These are phyloP conservation scores for Lamproptera curius DNA, from an alignment of 2,888 invertebrate species.

Conservation along the genomic window DNA sequence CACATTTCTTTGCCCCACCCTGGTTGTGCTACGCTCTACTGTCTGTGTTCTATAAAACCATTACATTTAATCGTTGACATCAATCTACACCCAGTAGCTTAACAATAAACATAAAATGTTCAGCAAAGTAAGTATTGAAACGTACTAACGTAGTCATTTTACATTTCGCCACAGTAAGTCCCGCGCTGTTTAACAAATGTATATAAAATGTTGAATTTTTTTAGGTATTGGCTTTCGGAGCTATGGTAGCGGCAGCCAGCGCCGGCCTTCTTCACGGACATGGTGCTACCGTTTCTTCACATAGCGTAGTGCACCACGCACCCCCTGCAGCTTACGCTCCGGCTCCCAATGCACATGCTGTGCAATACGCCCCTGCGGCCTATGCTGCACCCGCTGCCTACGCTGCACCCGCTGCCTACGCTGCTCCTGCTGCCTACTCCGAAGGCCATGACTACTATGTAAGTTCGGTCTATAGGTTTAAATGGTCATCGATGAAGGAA, in stretches of 20 bases:
- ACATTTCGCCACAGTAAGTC: not conserved
- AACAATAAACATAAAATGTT: slow-evolving; percentile 54
- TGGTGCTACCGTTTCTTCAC: slow-evolving; percentile 52
- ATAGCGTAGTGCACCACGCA: slow-evolving; percentile 55
- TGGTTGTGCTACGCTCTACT: slow-evolving; percentile 18
- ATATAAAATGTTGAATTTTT: not conserved
- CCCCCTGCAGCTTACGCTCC: slow-evolving; percentile 39
- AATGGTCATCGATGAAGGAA: not conserved
- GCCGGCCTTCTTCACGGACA: slow-evolving; percentile 58
- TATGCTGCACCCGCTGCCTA: slow-evolving; percentile 27
- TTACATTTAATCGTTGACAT: slow-evolving; percentile 47
- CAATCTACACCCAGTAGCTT: slow-evolving; percentile 51
- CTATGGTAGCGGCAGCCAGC: slow-evolving; percentile 60
- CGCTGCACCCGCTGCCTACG: slow-evolving; percentile 34
- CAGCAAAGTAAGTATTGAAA: slow-evolving; percentile 52
- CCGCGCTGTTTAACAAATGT: not conserved
- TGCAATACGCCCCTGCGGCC: slow-evolving; percentile 24
- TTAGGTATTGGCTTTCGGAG: slow-evolving; percentile 64
- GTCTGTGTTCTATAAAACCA: slow-evolving; percentile 55
- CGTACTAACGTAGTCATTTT: no score
- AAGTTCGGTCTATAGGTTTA: slow-evolving; percentile 23
- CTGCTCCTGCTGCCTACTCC: slow-evolving; percentile 28
- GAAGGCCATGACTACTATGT: slow-evolving; percentile 35
- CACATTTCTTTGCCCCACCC: slow-evolving; percentile 58
- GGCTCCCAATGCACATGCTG: slow-evolving; percentile 35